Conservation (phyloP, 2,113 vertebrate species). For the Serilophus lunatus region DNA sequence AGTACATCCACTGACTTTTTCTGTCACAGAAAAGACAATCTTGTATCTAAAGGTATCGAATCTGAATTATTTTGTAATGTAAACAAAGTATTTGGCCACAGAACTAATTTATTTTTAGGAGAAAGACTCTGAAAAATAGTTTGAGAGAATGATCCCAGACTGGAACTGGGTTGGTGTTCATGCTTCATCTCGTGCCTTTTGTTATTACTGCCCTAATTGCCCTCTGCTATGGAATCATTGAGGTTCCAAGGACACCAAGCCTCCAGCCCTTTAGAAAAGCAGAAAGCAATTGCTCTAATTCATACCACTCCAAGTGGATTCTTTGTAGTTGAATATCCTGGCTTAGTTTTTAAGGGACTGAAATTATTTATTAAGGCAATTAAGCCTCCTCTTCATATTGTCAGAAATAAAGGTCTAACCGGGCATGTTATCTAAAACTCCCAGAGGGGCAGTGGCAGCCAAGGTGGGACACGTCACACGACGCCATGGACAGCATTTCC, state of each 20-base stretch:
- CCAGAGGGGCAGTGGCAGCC: fast-evolving
- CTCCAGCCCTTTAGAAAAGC: background rate
- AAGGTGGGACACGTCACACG: background rate
- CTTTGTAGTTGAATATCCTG: background rate
- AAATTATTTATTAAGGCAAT: background rate
- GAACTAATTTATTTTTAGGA: background rate
- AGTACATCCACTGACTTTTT: background rate
- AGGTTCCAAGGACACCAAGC: background rate
- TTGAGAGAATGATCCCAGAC: background rate
- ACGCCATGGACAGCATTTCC: fast-evolving
- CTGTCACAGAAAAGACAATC: background rate
- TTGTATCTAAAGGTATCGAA: background rate
- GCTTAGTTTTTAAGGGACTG: background rate
- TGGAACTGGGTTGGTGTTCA: background rate
- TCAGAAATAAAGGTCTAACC: background rate
- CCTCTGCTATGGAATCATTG: background rate
- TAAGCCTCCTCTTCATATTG: background rate
- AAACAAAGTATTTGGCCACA: background rate
- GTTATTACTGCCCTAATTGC: background rate
- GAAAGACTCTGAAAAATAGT: background rate
- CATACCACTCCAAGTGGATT: background rate
- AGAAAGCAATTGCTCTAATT: background rate
- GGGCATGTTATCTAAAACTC: fast-evolving
- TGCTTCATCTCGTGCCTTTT: background rate
- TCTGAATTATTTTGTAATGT: background rate